Conservation (phyloP, 2,113 vertebrate species). For the Campylorhamphus procurvoides region DNA sequence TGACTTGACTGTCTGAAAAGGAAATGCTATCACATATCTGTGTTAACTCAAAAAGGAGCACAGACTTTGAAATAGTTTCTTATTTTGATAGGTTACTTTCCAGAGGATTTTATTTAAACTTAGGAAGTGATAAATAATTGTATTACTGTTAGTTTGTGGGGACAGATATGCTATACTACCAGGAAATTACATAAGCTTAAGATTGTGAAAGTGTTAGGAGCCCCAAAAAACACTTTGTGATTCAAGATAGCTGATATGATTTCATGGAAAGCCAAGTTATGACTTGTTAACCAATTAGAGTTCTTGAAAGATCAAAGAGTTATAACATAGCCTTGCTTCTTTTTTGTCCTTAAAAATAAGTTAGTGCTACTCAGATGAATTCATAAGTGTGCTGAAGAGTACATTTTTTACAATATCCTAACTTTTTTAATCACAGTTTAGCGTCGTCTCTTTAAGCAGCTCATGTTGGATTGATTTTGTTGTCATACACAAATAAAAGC, state of each 20-base stretch:
- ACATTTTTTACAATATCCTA: not conserved
- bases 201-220: not conserved
- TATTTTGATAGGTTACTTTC: not conserved
- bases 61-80: not conserved
- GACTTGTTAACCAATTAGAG: slow-evolving; percentile 7
- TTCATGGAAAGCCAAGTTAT: slow-evolving; percentile 15
- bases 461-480: not conserved
- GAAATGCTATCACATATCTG: not conserved
- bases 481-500: not conserved
- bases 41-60: not conserved
- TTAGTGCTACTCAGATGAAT: not conserved
- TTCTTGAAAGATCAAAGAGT: not conserved
- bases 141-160: not conserved
- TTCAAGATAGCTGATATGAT: slow-evolving; percentile 38
- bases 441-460: not conserved
- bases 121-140: not conserved
- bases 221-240: slow-evolving; percentile 7
- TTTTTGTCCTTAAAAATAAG: not conserved
- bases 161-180: not conserved
- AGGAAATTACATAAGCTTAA: slow-evolving; percentile 42
- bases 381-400: not conserved
- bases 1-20: not conserved
- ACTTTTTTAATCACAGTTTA: not conserved
- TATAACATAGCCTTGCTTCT: not conserved
- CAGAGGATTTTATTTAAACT: not conserved